These are phyloP conservation scores for Channallabes apus DNA, from an alignment of 2,797 vertebrate genomes.

Conservation along the genomic window DNA sequence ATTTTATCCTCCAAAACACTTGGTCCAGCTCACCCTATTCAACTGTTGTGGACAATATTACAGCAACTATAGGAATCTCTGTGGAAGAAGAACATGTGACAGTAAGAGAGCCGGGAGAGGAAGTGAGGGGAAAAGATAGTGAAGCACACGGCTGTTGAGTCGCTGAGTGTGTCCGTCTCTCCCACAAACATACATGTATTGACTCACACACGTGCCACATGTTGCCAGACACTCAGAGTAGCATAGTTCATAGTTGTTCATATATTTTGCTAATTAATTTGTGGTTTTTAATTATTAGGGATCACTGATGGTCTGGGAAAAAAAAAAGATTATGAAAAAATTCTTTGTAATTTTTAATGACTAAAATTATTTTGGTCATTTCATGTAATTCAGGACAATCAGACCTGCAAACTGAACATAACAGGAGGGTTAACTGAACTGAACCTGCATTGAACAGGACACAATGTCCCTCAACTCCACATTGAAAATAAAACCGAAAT, in stretches of 20 bases:
- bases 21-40: not conserved
- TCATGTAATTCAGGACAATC: not conserved
- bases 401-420: constrained; percentile 10
- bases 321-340: not conserved
- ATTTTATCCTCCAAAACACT: not conserved
- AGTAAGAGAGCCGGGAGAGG: not conserved
- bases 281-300: not conserved
- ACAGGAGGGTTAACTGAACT: constrained; percentile 18
- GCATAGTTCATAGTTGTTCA: not conserved
- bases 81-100: not conserved
- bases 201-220: not conserved
- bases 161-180: not conserved
- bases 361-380: not conserved
- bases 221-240: not conserved
- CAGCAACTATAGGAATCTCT: not conserved
- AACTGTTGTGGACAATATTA: not conserved
- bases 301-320: too few species aligned
- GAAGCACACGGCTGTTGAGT: not conserved
- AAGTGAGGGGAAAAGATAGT: not conserved
- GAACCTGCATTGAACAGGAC: not conserved
- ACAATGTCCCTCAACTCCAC: constrained; percentile 8
- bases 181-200: not conserved
- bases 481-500: constrained; percentile 17
- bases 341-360: not conserved
- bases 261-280: not conserved